Conservation (phyloP, 1,140 invertebrate species). For the Drosophila nasuta region DNA sequence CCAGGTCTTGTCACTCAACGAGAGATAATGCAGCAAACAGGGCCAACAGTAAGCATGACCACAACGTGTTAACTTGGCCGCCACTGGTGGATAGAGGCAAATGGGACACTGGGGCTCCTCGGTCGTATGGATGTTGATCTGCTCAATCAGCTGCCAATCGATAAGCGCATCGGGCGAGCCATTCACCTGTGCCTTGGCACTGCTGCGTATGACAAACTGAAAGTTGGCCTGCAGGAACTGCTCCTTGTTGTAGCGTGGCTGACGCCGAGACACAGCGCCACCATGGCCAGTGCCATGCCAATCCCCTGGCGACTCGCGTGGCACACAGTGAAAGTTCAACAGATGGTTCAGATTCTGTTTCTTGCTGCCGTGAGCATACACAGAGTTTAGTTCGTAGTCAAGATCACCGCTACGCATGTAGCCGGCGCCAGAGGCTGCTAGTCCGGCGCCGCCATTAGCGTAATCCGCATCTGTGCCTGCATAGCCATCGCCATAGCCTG, state of each 20-base stretch:
- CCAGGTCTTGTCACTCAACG: constrained; percentile 91
- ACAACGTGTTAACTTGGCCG: constrained; percentile 96
- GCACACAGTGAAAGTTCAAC: constrained; percentile 93
- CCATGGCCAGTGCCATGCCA: constrained; percentile 56
- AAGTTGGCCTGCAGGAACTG: constrained; percentile 97
- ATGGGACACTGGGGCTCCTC: constrained; percentile 95
- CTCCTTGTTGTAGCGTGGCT: constrained; percentile 93
- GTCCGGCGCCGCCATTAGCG: constrained; percentile 69
- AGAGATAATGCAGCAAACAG: constrained; percentile 96
- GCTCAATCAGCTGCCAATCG: constrained; percentile 96
- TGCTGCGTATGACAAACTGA: constrained; percentile 95
- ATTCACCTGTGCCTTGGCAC: constrained; percentile 89
- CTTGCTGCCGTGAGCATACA: constrained; percentile 92
- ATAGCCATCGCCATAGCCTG: constrained; percentile 40
- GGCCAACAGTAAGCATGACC: constrained; percentile 98
- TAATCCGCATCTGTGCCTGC: constrained; percentile 49
- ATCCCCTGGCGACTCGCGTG: constrained; percentile 85
- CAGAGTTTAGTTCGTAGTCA: constrained; percentile 92
- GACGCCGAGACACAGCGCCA: constrained; percentile 85
- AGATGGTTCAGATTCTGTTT: constrained; percentile 97
- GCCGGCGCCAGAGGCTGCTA: constrained; percentile 52
- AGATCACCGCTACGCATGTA: constrained; percentile 66
- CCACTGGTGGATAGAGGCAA: constrained; percentile 92
- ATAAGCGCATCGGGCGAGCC: constrained; percentile 93
- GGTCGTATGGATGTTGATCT: constrained; percentile 91